These are phyloP conservation scores for Alligator mississippiensis DNA, from an alignment of 2,113 vertebrate genomes.

Conservation along the genomic window DNA sequence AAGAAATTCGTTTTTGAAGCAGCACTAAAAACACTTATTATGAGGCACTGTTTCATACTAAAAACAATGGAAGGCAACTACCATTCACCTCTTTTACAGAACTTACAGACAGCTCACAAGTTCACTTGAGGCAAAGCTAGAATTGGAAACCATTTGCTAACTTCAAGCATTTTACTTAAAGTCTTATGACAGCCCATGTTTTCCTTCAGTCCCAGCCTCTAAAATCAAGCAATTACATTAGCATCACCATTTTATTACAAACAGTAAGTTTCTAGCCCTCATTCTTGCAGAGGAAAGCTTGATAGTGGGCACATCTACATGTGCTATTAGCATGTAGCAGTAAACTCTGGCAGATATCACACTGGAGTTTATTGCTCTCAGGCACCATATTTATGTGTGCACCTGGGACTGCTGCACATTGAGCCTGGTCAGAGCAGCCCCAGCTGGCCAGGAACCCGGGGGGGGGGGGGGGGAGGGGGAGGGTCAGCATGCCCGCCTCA, in stretches of 20 bases:
- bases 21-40: background rate
- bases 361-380: background rate
- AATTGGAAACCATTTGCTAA: background rate
- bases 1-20: background rate
- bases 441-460: too few relatives aligned
- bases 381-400: too few relatives aligned
- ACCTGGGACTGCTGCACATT: too few relatives aligned
- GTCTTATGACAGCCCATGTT: background rate
- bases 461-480: too few relatives aligned
- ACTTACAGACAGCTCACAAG: constrained; percentile 9
- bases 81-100: constrained; percentile 10
- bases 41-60: background rate
- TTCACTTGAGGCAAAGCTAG: background rate
- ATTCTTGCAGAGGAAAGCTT: background rate
- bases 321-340: background rate
- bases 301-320: background rate
- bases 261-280: background rate
- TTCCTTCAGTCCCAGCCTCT: background rate
- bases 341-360: background rate
- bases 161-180: background rate
- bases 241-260: background rate
- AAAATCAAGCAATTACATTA: background rate
- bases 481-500: too few relatives aligned
- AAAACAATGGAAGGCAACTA: background rate
- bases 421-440: too few relatives aligned